Percentiles rank a stretch among this genome's conserved stretches.
Conservation (phyloP, 2,113 vertebrate species). For the Rhodinocichla rosea region DNA sequence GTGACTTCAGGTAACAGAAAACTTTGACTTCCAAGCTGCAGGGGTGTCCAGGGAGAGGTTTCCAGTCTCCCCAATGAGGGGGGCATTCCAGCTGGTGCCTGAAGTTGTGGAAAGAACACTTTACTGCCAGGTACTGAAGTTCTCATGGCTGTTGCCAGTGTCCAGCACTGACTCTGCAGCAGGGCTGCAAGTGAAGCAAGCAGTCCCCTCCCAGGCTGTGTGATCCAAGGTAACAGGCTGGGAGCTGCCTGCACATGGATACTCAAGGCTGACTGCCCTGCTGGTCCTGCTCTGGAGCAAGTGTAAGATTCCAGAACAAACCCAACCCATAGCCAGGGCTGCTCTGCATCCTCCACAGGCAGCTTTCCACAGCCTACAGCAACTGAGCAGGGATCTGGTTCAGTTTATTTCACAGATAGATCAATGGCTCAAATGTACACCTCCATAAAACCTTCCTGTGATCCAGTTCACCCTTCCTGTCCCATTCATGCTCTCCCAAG, state of each 20-base stretch:
- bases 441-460: not conserved
- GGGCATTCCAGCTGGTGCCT: not conserved
- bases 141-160: not conserved
- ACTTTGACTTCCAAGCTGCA: not conserved
- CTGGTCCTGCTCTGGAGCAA: not conserved
- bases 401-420: conserved; percentile 46
- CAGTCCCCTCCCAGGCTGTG: not conserved
- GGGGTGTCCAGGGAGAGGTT: not conserved
- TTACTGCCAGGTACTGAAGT: not conserved
- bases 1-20: not conserved
- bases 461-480: not conserved
- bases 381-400: not conserved
- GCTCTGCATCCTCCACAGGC: not conserved
- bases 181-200: not conserved
- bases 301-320: not conserved
- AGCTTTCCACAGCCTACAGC: not conserved
- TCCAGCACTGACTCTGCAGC: not conserved
- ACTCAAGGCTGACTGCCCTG: not conserved
- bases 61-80: not conserved
- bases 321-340: not conserved
- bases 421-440: conserved; percentile 17
- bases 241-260: not conserved
- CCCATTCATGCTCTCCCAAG: not conserved
- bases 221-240: not conserved
- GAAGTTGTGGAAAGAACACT: not conserved